A percentile compares a stretch with the other conserved stretches of the same genome.
phyloP scores from a whole-genome alignment of 2,113 vertebrate species.

The Tautogolabrus adspersus region DNA sequence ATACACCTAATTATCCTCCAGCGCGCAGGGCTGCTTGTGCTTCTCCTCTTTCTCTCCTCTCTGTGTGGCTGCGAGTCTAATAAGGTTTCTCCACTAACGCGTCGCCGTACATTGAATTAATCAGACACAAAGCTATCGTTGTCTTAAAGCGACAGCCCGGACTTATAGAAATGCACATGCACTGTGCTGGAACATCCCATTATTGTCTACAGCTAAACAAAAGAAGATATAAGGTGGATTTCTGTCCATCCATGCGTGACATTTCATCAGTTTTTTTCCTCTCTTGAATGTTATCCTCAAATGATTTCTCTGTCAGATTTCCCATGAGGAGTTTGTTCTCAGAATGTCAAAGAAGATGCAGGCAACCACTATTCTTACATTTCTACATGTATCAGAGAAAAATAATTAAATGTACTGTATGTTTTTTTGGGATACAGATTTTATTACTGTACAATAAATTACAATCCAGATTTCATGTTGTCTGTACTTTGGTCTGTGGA shows the following conservation, averaged over 20 bases:
- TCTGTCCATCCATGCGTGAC: slow-evolving; percentile 9
- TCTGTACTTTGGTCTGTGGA: slow-evolving; percentile 48
- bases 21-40: neutral
- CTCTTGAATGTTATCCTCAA: neutral
- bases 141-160: slow-evolving; percentile 84
- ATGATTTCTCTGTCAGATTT: slow-evolving; percentile 1
- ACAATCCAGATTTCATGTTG: slow-evolving; percentile 56
- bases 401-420: neutral
- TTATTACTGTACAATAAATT: slow-evolving; percentile 81
- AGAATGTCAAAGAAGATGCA: slow-evolving; percentile 1
- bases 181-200: slow-evolving; percentile 42
- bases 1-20: neutral
- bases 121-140: slow-evolving; percentile 68
- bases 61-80: slow-evolving; percentile 51
- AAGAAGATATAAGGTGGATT: neutral
- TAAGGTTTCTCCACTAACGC: slow-evolving; percentile 73
- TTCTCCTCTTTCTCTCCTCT: neutral
- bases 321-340: neutral
- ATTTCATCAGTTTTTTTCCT: slow-evolving; percentile 14
- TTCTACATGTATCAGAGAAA: neutral
- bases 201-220: slow-evolving; percentile 16
- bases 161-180: neutral
- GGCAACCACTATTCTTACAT: neutral
- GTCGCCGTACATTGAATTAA: slow-evolving; percentile 81
- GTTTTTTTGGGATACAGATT: slow-evolving; percentile 22